Conservation (phyloP, 1,140 invertebrate genomes). For the Drosophila ficusphila region DNA sequence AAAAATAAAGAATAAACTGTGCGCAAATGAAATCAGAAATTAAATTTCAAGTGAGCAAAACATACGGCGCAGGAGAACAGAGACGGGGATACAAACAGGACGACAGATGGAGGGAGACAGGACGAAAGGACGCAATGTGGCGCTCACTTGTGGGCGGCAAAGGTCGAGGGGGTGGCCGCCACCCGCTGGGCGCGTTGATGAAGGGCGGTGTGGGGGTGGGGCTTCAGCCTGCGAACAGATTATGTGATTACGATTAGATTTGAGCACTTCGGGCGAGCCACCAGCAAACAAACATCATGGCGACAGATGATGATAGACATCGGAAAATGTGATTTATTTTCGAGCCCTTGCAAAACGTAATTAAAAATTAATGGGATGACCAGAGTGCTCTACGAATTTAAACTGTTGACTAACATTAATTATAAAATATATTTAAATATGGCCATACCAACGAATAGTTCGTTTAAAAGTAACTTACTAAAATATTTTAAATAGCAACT, state of each 20-base stretch:
- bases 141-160: slow-evolving; percentile 17
- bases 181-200: slow-evolving; percentile 52
- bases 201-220: slow-evolving; percentile 12
- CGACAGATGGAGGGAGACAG: background rate
- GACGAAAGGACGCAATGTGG: slow-evolving; percentile 31
- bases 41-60: slow-evolving; percentile 80
- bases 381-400: background rate
- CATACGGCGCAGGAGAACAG: slow-evolving; percentile 58
- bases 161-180: slow-evolving; percentile 37
- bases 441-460: too few species aligned
- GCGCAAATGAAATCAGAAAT: slow-evolving; percentile 79
- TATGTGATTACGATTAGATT: slow-evolving; percentile 56
- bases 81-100: slow-evolving; percentile 2
- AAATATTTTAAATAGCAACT: too few species aligned
- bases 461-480: too few species aligned
- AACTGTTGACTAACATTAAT: too few species aligned
- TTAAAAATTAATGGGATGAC: slow-evolving; percentile 9
- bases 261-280: slow-evolving; percentile 23
- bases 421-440: too few species aligned
- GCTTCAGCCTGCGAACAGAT: slow-evolving; percentile 47
- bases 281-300: slow-evolving; percentile 23
- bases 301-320: slow-evolving; percentile 47
- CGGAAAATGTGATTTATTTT: slow-evolving; percentile 9
- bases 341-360: slow-evolving; percentile 11
- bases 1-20: slow-evolving; percentile 56